A percentile compares a stretch with the other conserved stretches of the same genome.
Evolutionary conservation across 1,140 invertebrate genomes (phyloP).

Genomic region (Oryzaephilus surinamensis): DNA sequence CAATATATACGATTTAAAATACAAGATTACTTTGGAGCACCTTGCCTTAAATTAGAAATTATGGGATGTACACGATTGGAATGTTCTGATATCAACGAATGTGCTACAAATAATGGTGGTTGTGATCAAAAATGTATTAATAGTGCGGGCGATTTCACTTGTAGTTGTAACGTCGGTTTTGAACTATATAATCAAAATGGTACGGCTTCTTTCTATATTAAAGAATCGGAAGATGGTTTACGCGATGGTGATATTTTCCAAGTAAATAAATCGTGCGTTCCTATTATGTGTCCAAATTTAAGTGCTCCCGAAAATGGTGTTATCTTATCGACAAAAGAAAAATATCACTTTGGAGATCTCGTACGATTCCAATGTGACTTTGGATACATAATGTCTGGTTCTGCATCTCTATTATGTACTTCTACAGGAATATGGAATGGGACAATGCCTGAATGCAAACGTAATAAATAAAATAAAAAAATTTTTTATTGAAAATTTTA

Average conservation of each 20-base stretch:
- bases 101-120: slow-evolving; percentile 76
- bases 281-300: slow-evolving; percentile 76
- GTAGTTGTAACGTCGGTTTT: slow-evolving; percentile 85
- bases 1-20: slow-evolving; percentile 80
- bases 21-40: slow-evolving; percentile 78
- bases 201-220: slow-evolving; percentile 80
- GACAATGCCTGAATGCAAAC: slow-evolving; percentile 82
- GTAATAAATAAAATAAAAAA: too few species aligned
- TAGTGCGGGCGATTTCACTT: slow-evolving; percentile 73
- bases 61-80: slow-evolving; percentile 88
- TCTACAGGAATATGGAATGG: slow-evolving; percentile 91
- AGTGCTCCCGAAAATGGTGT: slow-evolving; percentile 80
- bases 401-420: slow-evolving; percentile 72
- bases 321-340: slow-evolving; percentile 66
- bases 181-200: slow-evolving; percentile 84
- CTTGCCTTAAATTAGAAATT: slow-evolving; percentile 83
- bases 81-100: slow-evolving; percentile 90
- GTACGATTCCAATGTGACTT: slow-evolving; percentile 91
- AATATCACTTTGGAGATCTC: slow-evolving; percentile 83
- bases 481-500: slow-evolving; percentile 15
- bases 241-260: slow-evolving; percentile 81
- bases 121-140: slow-evolving; percentile 93
- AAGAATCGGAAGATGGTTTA: slow-evolving; percentile 72
- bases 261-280: slow-evolving; percentile 91
- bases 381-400: slow-evolving; percentile 84